Percentiles rank a stretch among this genome's conserved stretches.
Evolutionary conservation across 2,888 invertebrate genomes (phyloP).

Genomic region (Epinotia bilunana): DNA sequence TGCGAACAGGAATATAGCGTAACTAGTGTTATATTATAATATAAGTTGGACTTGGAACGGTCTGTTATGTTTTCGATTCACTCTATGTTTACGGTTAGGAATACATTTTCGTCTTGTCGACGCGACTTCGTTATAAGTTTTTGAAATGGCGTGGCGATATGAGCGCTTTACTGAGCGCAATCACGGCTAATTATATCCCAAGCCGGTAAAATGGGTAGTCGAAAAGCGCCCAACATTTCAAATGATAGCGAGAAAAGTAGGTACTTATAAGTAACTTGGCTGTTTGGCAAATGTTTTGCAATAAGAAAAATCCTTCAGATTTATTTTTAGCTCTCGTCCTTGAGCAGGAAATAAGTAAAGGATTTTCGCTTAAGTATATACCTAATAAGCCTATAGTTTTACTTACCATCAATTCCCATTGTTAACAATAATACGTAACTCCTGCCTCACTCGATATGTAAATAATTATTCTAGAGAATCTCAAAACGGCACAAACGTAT

Average conservation of each 20-base stretch:
- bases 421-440: neutral
- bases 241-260: no score
- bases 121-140: neutral
- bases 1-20: neutral
- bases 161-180: no score
- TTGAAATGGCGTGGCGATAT: no score
- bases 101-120: neutral
- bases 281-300: no score
- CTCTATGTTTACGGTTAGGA: neutral
- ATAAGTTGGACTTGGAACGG: neutral
- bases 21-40: no score
- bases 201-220: neutral
- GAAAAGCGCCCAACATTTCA: neutral
- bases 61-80: neutral
- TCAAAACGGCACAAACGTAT: neutral
- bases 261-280: no score
- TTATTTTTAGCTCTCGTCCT: neutral
- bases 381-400: neutral
- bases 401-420: neutral
- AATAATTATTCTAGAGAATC: neutral
- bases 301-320: no score
- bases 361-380: neutral
- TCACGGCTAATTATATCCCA: no score
- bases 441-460: neutral
- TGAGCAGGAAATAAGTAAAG: neutral